phyloP scores from a whole-genome alignment of 1,140 invertebrate genomes.

The Thereuonema tuberculata region DNA sequence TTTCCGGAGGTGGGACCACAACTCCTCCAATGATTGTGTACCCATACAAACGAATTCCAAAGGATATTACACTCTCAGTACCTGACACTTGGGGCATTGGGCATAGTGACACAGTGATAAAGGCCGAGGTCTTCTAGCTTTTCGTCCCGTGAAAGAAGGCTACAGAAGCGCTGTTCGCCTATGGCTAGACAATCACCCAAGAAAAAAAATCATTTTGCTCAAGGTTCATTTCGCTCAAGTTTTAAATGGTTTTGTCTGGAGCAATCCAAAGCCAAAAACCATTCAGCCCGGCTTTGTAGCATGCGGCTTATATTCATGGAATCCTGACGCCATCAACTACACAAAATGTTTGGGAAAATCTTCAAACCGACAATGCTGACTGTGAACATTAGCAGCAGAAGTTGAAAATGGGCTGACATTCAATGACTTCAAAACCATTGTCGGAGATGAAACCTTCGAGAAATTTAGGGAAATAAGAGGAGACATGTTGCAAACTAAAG shows the following conservation, averaged over 20 bases:
- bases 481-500: background rate
- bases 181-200: background rate
- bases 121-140: background rate
- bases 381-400: background rate
- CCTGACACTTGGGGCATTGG: background rate
- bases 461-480: background rate
- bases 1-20: constrained; percentile 18
- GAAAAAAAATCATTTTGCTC: background rate
- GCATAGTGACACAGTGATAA: background rate
- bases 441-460: background rate
- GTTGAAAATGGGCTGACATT: background rate
- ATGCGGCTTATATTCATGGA: constrained; percentile 2
- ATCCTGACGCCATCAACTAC: constrained; percentile 1
- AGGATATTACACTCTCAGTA: background rate
- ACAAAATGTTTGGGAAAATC: constrained; percentile 4
- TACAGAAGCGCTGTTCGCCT: constrained; percentile 1
- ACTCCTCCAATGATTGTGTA: constrained; percentile 27
- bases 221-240: background rate
- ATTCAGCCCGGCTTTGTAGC: background rate
- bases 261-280: background rate
- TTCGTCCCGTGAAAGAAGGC: constrained; percentile 10
- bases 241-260: background rate
- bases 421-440: background rate
- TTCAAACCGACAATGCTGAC: background rate
- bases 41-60: constrained; percentile 25